phyloP scores from a whole-genome alignment of 2,797 vertebrate genomes.

The Loriculus beryllinus region DNA sequence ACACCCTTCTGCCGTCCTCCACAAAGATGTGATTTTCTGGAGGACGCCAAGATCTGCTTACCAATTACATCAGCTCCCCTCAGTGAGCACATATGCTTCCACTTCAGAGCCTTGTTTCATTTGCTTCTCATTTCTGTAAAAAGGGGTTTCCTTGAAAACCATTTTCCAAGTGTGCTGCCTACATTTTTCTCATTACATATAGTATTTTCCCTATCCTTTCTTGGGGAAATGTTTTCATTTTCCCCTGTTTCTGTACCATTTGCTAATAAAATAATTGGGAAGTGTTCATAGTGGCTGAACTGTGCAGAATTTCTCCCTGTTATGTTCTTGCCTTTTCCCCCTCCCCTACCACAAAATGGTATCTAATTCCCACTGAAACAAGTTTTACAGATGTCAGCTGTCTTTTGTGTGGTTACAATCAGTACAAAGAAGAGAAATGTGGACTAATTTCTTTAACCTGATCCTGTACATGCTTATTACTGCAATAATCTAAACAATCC shows the following conservation, averaged over 20 bases:
- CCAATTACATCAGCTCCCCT: slow-evolving; percentile 36
- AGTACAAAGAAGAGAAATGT: neutral
- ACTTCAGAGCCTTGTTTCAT: slow-evolving; percentile 38
- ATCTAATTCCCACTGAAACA: neutral
- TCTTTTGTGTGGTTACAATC: neutral
- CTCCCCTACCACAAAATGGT: neutral
- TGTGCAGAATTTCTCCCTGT: neutral
- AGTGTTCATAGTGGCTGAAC: neutral
- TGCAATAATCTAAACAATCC: neutral
- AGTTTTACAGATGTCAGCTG: neutral
- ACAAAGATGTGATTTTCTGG: neutral
- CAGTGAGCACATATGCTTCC: slow-evolving; percentile 39
- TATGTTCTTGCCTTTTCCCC: neutral
- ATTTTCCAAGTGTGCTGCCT: neutral
- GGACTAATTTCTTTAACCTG: neutral
- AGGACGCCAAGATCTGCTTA: neutral
- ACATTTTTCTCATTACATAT: neutral
- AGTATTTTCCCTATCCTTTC: slow-evolving; percentile 4
- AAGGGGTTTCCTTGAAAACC: slow-evolving; percentile 41
- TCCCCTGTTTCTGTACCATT: neutral
- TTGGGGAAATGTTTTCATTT: neutral
- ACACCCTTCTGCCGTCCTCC: neutral
- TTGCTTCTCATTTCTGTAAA: slow-evolving; percentile 19
- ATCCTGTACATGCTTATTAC: neutral
- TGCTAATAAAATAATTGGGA: slow-evolving; percentile 7